Evolutionary conservation across 2,113 vertebrate genomes (phyloP), one percentile per base, ranked within the genome.

Genomic region (Sus scrofa): DNA sequence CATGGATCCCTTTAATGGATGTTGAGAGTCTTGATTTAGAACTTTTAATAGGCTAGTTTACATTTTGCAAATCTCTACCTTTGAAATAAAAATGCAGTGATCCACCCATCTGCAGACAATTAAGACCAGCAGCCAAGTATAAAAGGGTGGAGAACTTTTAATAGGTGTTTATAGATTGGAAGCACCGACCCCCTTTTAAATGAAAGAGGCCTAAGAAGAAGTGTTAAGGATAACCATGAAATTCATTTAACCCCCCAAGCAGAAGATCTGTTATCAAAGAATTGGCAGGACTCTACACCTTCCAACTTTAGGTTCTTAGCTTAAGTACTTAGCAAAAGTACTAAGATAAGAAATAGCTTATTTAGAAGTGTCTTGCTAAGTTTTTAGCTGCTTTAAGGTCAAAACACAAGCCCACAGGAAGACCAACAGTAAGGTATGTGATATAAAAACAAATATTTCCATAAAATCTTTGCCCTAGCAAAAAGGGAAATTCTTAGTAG

Each of bases 81-180:
- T 98, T 98, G 97, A 98, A 98, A 98, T 95, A 87, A 98, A 94
- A 98, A 98, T 98, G 96, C 96, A 95, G 22, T 97, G 97, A 98
- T 96, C 91, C 71, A 96, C 97, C 96, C 98, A 98, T 98, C 98
- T 99, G 98, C 97, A 98, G 94, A 95, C 97, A 98, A 98, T 98
- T 99, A 99, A 97, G 97, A 98, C 95, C 98, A 98, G 96, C 92
- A 97, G 97, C 94, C 98, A 39, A 14, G 86, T 97, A 92, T 98
- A 98, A 98, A 96, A 98, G 97, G 97, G 98, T 98, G 97, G 98
- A 97, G 98, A 99, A 98, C 96, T 98, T 98, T 98, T 98, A 99
- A 98, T 98, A 96, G 96, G 97, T 98, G 98, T 98, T 98, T 98
- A 98, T 98, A 98, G 97, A 95, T 98, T 98, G 97, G 98, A 98